A percentile compares a stretch with the other conserved stretches of the same genome.
Evolutionary conservation across 2,113 vertebrate species (phyloP).

Genomic region (Larimichthys polyactis): DNA sequence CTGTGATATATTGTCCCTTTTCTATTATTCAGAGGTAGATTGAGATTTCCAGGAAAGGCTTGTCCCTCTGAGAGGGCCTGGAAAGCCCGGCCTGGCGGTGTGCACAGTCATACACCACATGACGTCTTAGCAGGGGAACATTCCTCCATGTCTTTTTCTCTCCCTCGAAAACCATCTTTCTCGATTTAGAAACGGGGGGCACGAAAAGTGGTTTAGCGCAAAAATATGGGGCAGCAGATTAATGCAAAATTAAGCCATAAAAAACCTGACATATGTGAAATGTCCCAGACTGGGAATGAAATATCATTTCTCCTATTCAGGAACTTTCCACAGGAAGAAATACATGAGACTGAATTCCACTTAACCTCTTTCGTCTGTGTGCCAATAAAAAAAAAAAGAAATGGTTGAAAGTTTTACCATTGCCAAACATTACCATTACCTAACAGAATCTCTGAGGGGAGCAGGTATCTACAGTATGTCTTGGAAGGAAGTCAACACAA

Average conservation of each 20-base stretch:
- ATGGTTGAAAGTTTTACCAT: conserved; percentile 38
- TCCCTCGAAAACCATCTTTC: conserved; percentile 73
- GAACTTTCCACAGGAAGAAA: conserved; percentile 80
- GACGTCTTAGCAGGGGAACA: conserved; percentile 80
- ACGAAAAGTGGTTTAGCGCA: conserved; percentile 61
- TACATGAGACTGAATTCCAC: conserved; percentile 66
- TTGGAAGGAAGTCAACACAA: conserved; percentile 49
- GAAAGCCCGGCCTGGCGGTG: conserved; percentile 67
- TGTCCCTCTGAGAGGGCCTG: conserved; percentile 61
- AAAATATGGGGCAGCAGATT: conserved; percentile 66
- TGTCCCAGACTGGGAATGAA: conserved; percentile 70
- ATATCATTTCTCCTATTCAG: conserved; percentile 57
- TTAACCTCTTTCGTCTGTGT: conserved; percentile 49
- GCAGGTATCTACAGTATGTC: conserved; percentile 60
- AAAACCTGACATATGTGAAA: conserved; percentile 71
- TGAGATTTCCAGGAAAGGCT: conserved; percentile 78
- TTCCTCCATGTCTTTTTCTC: conserved; percentile 71
- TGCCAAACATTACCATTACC: conserved; percentile 63
- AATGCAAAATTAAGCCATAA: conserved; percentile 73
- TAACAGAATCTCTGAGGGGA: conserved; percentile 33
- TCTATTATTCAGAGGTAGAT: conserved; percentile 73
- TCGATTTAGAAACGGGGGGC: conserved; percentile 70
- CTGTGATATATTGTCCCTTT: conserved; percentile 64
- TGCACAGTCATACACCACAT: conserved; percentile 76
- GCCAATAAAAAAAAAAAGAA: conserved; percentile 39